Evolutionary conservation across 1,140 invertebrate genomes (phyloP), one percentile per base, ranked within the genome.

Genomic region (Bombus soroeensis): DNA sequence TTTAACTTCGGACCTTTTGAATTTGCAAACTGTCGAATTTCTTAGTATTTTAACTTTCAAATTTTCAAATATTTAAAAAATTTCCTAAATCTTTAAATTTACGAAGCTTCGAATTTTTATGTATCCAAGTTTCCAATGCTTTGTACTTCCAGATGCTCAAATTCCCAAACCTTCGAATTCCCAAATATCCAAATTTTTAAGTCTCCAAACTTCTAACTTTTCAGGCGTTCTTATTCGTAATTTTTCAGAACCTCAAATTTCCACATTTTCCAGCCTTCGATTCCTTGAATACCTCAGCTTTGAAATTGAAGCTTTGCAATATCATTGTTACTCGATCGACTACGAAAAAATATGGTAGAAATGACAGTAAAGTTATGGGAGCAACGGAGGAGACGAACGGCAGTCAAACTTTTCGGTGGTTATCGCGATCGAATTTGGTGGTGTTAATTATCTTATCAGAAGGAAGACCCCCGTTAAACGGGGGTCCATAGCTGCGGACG

Each of bases 381-480:
- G 18, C 6, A 1, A 22, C 2, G 0, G 2, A 0, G 6, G 2
- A 68, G 15, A 10, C 18, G 32, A 34, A 37, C 43, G 4, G 22
- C 15, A 47, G 18, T 0, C 28, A 22, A 32, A 15, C 2, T 34
- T 74, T 47, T 10, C 8, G 43, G 25, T 53, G 18, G 18, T 53
- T 53, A 53, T 62, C 47, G 22, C 6, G 22, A 1, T 43, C 37
- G 37, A 77, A 83, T 78, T 83, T 64, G 22, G 47, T n/a, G 64
- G n/a, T 47, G 64, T 43, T 57, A 43, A 83, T 78, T 83, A 78
- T 78, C 82, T 80, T 85, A 85, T 85, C 83, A 25, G 57, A 4
- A 28, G 28, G 9, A 37, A 9, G 25, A 13, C 13, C n/a, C 1
- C 39, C 22, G 43, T 43, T 12, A 8, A 43, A 47, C 22, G 32